Base-by-base conservation (phyloP, 2,888 invertebrate species). In the Odontomyia ornata region DNA sequence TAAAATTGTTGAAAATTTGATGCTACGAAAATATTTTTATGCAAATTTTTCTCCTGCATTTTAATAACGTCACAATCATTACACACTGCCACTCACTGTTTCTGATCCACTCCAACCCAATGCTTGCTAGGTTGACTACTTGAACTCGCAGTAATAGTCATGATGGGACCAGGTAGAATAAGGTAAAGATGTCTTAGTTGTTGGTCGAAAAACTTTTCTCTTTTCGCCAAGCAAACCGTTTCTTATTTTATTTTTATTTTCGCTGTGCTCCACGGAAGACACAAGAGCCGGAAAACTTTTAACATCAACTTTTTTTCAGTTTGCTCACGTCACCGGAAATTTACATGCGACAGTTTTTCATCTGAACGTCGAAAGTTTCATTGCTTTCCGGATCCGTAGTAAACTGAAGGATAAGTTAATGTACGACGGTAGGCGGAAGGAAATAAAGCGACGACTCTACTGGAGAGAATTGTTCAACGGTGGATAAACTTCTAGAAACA, bases 301-400 rank as follows among this genome's bases (percentile, higher is more conserved):
- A 72, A 18, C 72, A 72, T 72, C 27, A 72, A 72, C 72, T 72
- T 72, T 57, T n/a, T 67, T 72, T 57, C 72, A 72, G 72, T 72
- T 72, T 72, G 72, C 30, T 72, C 72, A 72, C 72, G 72, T 72
- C 72, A 72, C 72, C 72, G 57, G 56, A 72, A 72, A 72, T 72
- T 72, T 72, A 72, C 72, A 72, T 72, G 72, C 72, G 72, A 72
- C 72, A 72, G 72, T 56, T 72, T 72, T 72, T 72, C 72, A 56
- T 72, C 56, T 27, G 30, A 72, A 72, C 72, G 57, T 30, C 57
- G 57, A 72, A 72, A 72, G 56, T 72, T 72, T 72, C 23, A 15
- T 67, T 67, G 64, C 64, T 64, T 43, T 7, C 36, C 67, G 36
- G 3, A 36, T 36, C 36, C 36, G 46, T 43, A 60, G 60, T 67